Evolutionary conservation across 2,797 vertebrate species (phyloP).

Genomic region (Cetoscarus ocellatus): DNA sequence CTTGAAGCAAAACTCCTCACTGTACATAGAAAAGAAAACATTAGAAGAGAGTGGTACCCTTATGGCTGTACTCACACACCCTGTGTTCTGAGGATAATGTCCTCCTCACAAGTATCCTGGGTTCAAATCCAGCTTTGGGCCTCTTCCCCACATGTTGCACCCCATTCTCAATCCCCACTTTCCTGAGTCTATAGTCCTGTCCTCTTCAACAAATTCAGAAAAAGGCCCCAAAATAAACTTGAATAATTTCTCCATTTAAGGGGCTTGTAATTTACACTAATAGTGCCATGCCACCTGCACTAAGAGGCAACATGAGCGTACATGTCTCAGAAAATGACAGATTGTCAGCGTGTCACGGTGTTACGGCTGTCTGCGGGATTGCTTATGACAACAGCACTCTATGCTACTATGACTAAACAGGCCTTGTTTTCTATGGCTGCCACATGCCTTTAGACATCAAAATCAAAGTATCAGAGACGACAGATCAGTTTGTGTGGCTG

Average conservation of each 20-base stretch:
- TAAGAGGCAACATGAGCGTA: constrained; percentile 10
- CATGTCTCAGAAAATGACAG: constrained; percentile 56
- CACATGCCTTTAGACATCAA: constrained; percentile 69
- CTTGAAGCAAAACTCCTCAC: too few relatives aligned
- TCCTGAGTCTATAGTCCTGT: too few relatives aligned
- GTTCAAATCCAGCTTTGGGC: too few relatives aligned
- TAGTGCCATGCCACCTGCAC: constrained; percentile 16
- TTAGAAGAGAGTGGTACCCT: too few relatives aligned
- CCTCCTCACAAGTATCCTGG: too few relatives aligned
- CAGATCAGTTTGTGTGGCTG: constrained; percentile 70
- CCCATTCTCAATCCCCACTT: too few relatives aligned
- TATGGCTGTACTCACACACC: too few relatives aligned
- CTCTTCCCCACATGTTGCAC: too few relatives aligned
- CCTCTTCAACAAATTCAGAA: too few relatives aligned
- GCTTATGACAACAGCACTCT: constrained; percentile 71
- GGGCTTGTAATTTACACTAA: constrained; percentile 25
- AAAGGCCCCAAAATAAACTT: too few relatives aligned
- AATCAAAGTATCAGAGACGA: constrained; percentile 72
- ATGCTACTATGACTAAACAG: constrained; percentile 72
- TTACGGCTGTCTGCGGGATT: constrained; percentile 55
- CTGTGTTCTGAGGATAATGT: too few relatives aligned
- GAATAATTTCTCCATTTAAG: not conserved
- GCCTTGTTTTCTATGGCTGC: constrained; percentile 70
- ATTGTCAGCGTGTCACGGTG: constrained; percentile 47
- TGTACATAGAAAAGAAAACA: too few relatives aligned